phyloP scores from a whole-genome alignment of 1,140 invertebrate species.

The Spodoptera litura region DNA sequence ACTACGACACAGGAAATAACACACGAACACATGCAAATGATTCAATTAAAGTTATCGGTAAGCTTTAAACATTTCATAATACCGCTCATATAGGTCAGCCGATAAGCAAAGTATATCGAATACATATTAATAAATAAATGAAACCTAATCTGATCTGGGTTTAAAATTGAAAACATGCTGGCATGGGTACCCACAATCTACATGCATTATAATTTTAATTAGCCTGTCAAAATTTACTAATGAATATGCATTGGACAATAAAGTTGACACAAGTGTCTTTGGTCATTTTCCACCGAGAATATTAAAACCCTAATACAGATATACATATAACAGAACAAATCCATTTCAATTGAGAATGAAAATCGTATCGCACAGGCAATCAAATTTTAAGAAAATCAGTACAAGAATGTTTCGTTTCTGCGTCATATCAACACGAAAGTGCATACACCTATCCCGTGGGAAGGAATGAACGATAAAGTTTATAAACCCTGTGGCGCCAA shows the following conservation, averaged over 20 bases:
- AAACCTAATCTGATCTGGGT: constrained; percentile 12
- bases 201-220: too few species aligned
- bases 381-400: background rate
- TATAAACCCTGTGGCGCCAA: constrained; percentile 29
- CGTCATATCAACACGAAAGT: background rate
- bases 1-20: constrained; percentile 36
- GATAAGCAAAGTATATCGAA: constrained; percentile 36
- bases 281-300: too few species aligned
- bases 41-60: constrained; percentile 44
- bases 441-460: background rate
- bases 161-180: background rate
- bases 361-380: background rate
- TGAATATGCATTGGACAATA: too few species aligned
- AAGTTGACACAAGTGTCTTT: too few species aligned
- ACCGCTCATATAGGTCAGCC: constrained; percentile 34
- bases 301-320: too few species aligned
- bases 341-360: too few species aligned
- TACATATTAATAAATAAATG: constrained; percentile 34
- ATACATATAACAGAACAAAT: too few species aligned
- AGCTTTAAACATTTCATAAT: constrained; percentile 43
- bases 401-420: background rate
- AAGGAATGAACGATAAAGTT: constrained; percentile 33
- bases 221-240: too few species aligned
- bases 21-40: constrained; percentile 30
- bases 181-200: too few species aligned